phyloP scores from a whole-genome alignment of 2,797 vertebrate genomes.

The Helarctos malayanus region DNA sequence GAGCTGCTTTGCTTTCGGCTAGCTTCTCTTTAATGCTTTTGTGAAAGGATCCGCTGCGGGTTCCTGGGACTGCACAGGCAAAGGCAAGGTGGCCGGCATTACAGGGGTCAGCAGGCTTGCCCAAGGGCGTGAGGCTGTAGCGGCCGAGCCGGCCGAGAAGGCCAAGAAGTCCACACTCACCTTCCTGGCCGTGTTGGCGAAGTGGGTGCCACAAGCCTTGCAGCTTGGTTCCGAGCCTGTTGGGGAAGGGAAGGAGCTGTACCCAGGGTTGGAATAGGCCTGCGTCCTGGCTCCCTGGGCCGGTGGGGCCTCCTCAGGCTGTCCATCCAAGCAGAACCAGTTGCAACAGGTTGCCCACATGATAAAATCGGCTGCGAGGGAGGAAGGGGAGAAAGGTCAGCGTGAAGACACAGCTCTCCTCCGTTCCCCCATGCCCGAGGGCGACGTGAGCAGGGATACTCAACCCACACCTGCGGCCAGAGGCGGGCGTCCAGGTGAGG shows the following conservation, averaged over 20 bases:
- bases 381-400: slow-evolving; percentile 51
- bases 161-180: slow-evolving; percentile 86
- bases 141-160: not conserved
- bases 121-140: not conserved
- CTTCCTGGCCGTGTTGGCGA: slow-evolving; percentile 90
- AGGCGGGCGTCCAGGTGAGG: not conserved
- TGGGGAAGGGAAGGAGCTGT: slow-evolving; percentile 92
- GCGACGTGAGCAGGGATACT: too few relatives aligned
- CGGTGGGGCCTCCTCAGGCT: slow-evolving; percentile 88
- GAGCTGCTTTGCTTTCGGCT: not conserved
- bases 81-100: not conserved
- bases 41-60: not conserved
- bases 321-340: slow-evolving; percentile 95
- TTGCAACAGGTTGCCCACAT: slow-evolving; percentile 98
- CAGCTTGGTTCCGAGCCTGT: slow-evolving; percentile 91
- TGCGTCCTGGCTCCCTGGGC: slow-evolving; percentile 85
- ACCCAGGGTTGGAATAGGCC: slow-evolving; percentile 95
- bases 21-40: not conserved
- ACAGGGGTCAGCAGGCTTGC: not conserved
- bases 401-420: not conserved
- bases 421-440: not conserved
- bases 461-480: not conserved
- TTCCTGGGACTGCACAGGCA: not conserved
- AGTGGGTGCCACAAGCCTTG: slow-evolving; percentile 92
- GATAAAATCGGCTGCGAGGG: slow-evolving; percentile 79